These are phyloP conservation scores for Pycnomerus fuliginosus DNA, from an alignment of 2,888 invertebrate genomes.

Conservation along the genomic window DNA sequence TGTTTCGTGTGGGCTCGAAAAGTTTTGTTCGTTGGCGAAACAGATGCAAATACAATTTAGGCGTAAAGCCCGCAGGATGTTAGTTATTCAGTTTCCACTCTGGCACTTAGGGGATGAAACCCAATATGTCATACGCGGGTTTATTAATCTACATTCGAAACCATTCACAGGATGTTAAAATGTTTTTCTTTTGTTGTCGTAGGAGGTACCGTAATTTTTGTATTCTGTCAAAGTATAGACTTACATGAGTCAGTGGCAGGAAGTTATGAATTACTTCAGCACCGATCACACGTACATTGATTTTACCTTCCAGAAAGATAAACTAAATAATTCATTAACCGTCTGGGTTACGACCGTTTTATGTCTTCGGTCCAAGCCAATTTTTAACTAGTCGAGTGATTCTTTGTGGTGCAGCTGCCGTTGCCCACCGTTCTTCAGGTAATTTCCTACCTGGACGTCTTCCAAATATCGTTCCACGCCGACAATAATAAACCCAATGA, in stretches of 20 bases:
- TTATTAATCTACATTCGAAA: conserved; percentile 53
- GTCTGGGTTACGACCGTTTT: no score
- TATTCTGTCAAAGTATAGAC: conserved; percentile 35
- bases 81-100: no score
- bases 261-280: conserved; percentile 39
- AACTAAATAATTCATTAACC: neutral
- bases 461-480: no score
- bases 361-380: conserved; percentile 4
- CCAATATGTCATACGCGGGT: conserved; percentile 26
- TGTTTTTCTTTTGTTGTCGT: conserved; percentile 31
- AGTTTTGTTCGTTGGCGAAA: no score
- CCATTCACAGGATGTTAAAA: conserved; percentile 40
- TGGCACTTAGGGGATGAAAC: conserved; percentile 30
- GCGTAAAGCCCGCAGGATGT: no score
- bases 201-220: conserved; percentile 31
- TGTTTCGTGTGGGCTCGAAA: no score
- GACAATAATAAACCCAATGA: no score
- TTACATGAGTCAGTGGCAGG: conserved; percentile 40
- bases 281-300: conserved; percentile 2
- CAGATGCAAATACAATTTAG: no score
- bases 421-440: conserved; percentile 10
- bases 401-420: conserved; percentile 5
- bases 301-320: conserved; percentile 2
- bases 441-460: conserved; percentile 19
- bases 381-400: conserved; percentile 6